Evolutionary conservation across 1,140 invertebrate species (phyloP), one percentile per base, ranked within the genome.

Genomic region (Grapholita molesta): DNA sequence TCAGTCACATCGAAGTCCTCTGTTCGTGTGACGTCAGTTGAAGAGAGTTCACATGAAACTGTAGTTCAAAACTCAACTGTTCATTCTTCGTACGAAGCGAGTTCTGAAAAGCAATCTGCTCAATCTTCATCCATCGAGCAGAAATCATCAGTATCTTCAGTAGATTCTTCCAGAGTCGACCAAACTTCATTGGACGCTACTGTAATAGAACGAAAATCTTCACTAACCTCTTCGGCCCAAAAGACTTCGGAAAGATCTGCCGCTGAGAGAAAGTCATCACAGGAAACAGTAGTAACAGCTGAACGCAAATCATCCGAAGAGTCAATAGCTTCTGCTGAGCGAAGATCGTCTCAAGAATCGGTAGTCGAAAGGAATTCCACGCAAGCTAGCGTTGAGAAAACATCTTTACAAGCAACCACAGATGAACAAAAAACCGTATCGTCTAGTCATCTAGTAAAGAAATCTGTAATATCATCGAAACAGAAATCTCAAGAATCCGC

Each of bases 231-330:
- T 67, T 5, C 23, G 15, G 35, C 11, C 23, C 35, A 67, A 30
- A 15, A 67, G 18, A 24, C 66, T n/a, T 38, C 66, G 5, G n/a
- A 28, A 67, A 28, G 8, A 21, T 33, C 32, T 33, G 30, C 28
- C 38, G 30, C 32, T 65, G 70, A 64, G 33, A 24, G 30, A 57
- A 32, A 35, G 8, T 55, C 18, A 35, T 33, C 64, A 30, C 67
- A 65, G 52, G 68, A 30, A 66, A 23, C 64, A 24, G 55, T 67
- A 55, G 42, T 30, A 35, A 32, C 42, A n/a, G 23, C 28, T 61
- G 35, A 65, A 35, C 35, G 28, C 25, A 42, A 65, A 38, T 35
- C 66, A 66, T 61, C 55, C 53, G 42, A 74, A 65, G 15, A 74
- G 15, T 38, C 15, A 11, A 57, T 24, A 38, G 38, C 15, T 25